Evolutionary conservation across 1,140 invertebrate genomes (phyloP), one percentile per base, ranked within the genome.

Genomic region (Cydia fagiglandana): DNA sequence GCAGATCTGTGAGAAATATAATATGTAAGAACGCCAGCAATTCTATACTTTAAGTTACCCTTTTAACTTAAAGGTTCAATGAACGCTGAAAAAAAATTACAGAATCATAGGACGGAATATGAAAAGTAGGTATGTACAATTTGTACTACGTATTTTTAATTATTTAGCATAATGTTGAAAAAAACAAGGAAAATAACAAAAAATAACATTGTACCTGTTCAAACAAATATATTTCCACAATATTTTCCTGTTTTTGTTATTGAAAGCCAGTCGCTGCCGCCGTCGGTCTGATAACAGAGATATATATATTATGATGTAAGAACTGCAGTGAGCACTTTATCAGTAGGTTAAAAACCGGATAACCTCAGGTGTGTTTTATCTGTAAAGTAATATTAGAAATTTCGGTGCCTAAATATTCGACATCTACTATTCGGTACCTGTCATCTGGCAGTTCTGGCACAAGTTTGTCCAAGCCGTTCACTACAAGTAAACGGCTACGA

Each of bases 241-340:
- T 53, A 53, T 53, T 53, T 53, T 53, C 50, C 50, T 53, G 50
- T 53, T 53, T 53, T 13, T 53, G n/a, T 53, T 7, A 53, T 53
- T 53, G n/a, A 17, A 13, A 53, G 4, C 15, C 15, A 15, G 47
- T 15, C 4, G 47, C 47, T 15, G 47, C n/a, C 15, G 47, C 4
- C 15, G 50, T 7, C n/a, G n/a, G 50, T n/a, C 15, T 17, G 50
- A 53, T 53, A 53, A 53, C n/a, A n/a, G 7, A 17, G 50, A 53
- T 17, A 53, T 53, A 53, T 17, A 53, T 53, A 53, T 53, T 53
- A 53, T n/a, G n/a, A n/a, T 17, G n/a, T 53, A n/a, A 53, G n/a
- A n/a, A 34, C 34, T 34, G 34, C 4, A 34, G 34, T 34, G 34
- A 34, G 6, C n/a, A n/a, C n/a, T 30, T 30, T 53, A 53, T 53